phyloP scores from a whole-genome alignment of 1,140 invertebrate genomes.

The Diuraphis noxia region DNA sequence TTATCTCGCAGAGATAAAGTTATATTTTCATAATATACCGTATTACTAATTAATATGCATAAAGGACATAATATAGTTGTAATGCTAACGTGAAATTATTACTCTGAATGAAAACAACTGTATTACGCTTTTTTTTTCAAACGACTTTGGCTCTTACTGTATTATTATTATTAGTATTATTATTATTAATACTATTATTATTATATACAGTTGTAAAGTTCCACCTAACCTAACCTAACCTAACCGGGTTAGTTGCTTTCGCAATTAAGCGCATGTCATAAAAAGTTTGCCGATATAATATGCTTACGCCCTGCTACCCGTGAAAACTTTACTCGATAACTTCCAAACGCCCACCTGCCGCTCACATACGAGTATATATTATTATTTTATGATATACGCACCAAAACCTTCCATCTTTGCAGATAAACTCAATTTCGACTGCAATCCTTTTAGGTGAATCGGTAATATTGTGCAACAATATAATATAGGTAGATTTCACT shows the following conservation, averaged over 20 bases:
- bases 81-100: neutral
- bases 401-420: neutral
- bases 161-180: neutral
- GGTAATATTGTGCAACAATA: neutral
- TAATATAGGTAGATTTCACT: neutral
- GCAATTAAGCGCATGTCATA: constrained; percentile 11
- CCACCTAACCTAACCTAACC: neutral
- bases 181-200: neutral
- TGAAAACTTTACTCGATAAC: neutral
- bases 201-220: constrained; percentile 24
- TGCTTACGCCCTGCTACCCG: neutral
- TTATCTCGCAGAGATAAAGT: neutral
- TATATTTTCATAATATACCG: neutral
- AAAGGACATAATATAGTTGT: neutral
- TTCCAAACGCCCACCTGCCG: neutral
- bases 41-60: neutral
- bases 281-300: constrained; percentile 27
- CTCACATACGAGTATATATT: neutral
- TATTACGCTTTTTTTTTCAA: neutral
- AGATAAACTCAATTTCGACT: neutral
- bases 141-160: no score
- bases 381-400: neutral
- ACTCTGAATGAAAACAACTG: neutral
- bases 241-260: neutral
- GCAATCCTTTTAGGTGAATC: neutral